Evolutionary conservation across 2,888 invertebrate species (phyloP), one percentile per base, ranked within the genome.

Genomic region (Lasioglossum calceatum): DNA sequence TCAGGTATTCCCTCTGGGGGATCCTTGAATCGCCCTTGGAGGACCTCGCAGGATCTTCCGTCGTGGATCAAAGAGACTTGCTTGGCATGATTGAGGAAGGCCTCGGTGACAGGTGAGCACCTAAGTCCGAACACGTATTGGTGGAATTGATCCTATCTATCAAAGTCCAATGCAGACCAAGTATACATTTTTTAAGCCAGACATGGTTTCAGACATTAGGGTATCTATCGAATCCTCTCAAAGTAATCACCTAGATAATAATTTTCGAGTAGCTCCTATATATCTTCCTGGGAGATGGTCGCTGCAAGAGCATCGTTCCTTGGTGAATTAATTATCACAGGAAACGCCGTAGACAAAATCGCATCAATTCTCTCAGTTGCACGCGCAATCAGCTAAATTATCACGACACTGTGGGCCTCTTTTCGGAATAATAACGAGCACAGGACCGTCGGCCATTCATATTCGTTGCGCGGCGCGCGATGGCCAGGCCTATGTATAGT

Each of bases 401-500:
- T 50, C 39, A 19, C 8, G 27, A 67, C 8, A 54, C 64, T 36
- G n/a, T 74, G 70, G 74, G 42, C 71, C 81, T 82, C 67, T 44
- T 73, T 75, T 54, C 4, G 64, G 87, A 86, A 87, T 86, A 90
- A 91, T 85, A 87, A 84, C 81, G 58, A 78, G 79, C 84, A 71
- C n/a, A 61, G 71, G 79, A 78, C 75, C 86, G 67, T 2, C 36
- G 80, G 79, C 82, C 82, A 92, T 92, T 83, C 87, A 87, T 89
- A 90, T 90, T 85, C 91, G 89, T 89, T 90, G 83, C 83, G 80
- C 77, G 77, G 78, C 74, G 83, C 81, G 84, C 82, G 87, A 87
- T 82, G 85, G 71, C 73, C 82, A 82, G 87, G 87, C 87, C 89
- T 89, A 91, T 82, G 82, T 87, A 54, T 27, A 84, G 85, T 81